Percentiles rank a stretch among this genome's conserved stretches.
These are phyloP conservation scores for Aricia agestis DNA, from an alignment of 1,140 invertebrate genomes.

Conservation along the genomic window DNA sequence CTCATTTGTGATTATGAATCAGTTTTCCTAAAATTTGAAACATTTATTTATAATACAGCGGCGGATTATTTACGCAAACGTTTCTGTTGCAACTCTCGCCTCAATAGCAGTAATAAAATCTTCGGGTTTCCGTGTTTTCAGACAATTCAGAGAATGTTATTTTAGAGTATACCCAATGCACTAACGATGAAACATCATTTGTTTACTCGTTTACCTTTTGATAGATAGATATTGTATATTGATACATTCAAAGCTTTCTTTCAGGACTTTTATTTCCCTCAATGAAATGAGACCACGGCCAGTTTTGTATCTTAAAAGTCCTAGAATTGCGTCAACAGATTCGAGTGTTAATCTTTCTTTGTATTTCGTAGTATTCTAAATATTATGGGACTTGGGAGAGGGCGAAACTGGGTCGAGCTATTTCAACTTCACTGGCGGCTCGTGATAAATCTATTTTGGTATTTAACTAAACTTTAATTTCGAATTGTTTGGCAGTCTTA, in stretches of 20 bases:
- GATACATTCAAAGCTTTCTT: too few species aligned
- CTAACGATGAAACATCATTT: not conserved
- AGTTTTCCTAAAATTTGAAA: constrained; percentile 11
- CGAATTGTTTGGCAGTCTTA: not conserved
- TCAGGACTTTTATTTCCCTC: too few species aligned
- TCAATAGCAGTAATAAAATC: not conserved
- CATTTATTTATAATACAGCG: constrained; percentile 13
- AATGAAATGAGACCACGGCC: too few species aligned
- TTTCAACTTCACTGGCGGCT: not conserved
- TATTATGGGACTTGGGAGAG: not conserved
- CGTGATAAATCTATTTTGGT: not conserved
- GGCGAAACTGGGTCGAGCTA: not conserved
- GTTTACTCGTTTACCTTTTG: too few species aligned
- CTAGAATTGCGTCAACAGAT: not conserved
- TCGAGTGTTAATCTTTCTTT: not conserved
- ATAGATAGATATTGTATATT: too few species aligned
- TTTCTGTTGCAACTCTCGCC: constrained; percentile 2
- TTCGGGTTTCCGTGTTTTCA: not conserved
- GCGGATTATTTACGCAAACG: constrained; percentile 11
- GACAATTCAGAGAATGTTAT: not conserved
- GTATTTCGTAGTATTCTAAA: not conserved
- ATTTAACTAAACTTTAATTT: not conserved
- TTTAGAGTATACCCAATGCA: not conserved
- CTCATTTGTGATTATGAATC: constrained; percentile 6
- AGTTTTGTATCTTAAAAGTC: too few species aligned